Percentiles rank a stretch among this genome's conserved stretches.
Evolutionary conservation across 2,888 invertebrate genomes (phyloP).

Genomic region (Limenitis camilla): DNA sequence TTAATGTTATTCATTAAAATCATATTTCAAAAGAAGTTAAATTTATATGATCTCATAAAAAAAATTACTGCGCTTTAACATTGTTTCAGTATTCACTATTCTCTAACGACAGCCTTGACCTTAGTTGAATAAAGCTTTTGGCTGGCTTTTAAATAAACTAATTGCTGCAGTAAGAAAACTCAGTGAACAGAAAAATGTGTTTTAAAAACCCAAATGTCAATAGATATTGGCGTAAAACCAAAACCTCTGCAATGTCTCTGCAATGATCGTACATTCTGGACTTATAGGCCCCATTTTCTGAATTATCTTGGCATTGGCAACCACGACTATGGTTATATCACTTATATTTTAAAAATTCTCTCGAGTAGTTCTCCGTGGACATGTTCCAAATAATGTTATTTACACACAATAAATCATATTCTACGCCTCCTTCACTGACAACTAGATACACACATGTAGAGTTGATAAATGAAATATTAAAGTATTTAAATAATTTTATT

Average conservation of each 20-base stretch:
- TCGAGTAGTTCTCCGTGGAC: conserved; percentile 28
- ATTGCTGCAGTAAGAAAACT: background rate
- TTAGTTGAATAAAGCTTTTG: background rate
- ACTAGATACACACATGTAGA: no score
- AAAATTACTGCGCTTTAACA: no score
- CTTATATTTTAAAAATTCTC: conserved; percentile 31
- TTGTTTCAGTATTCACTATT: no score
- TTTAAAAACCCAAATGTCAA: conserved; percentile 4
- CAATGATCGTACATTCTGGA: conserved; percentile 23
- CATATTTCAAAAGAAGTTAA: no score
- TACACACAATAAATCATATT: no score
- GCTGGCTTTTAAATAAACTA: background rate
- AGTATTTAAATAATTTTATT: no score
- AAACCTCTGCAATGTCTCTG: conserved; percentile 19
- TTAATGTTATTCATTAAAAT: no score
- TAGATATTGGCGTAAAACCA: conserved; percentile 19
- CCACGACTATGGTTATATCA: conserved; percentile 29
- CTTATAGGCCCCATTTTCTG: conserved; percentile 24
- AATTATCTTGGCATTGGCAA: conserved; percentile 38
- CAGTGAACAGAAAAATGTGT: background rate
- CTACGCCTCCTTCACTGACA: no score
- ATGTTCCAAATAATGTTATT: background rate
- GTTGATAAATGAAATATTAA: no score
- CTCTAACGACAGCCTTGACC: no score
- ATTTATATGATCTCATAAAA: no score